Evolutionary conservation across 2,797 vertebrate species (phyloP).

Genomic region (Smutsia temminckii): DNA sequence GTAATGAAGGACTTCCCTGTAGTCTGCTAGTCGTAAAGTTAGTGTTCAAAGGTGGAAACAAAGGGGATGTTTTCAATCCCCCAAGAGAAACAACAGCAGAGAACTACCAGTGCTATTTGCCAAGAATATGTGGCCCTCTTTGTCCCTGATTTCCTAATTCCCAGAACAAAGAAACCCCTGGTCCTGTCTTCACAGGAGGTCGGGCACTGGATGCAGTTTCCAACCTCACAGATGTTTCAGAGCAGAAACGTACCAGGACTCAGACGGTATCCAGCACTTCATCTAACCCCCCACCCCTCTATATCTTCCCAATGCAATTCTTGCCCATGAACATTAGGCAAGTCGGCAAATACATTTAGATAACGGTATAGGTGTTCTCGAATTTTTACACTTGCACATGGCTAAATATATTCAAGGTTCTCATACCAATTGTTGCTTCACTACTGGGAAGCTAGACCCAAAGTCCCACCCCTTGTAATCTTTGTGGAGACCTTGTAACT

Average conservation of each 20-base stretch:
- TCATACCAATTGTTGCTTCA: not conserved
- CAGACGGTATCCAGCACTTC: not conserved
- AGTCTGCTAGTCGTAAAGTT: not conserved
- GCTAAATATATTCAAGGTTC: slow-evolving; percentile 16
- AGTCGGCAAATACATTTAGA: not conserved
- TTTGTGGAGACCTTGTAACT: slow-evolving; percentile 61
- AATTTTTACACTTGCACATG: not conserved
- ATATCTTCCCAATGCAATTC: not conserved
- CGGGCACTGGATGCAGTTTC: too few species aligned
- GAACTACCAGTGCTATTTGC: not conserved
- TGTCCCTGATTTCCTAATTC: not conserved
- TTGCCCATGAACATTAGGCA: not conserved
- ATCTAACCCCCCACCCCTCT: not conserved
- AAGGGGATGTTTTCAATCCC: not conserved
- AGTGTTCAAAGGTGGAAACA: not conserved
- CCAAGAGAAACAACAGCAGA: not conserved
- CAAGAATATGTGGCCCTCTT: not conserved
- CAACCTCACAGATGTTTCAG: rapidly evolving
- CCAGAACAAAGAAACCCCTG: not conserved
- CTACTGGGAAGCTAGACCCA: not conserved
- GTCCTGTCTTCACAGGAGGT: not conserved
- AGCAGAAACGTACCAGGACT: not conserved
- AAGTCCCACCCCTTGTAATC: not conserved
- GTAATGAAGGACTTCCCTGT: not conserved
- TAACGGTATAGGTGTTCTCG: not conserved